Percentiles rank a stretch among this genome's conserved stretches.
Conservation (phyloP, 2,888 invertebrate genomes). For the Chrysodeixis includens region DNA sequence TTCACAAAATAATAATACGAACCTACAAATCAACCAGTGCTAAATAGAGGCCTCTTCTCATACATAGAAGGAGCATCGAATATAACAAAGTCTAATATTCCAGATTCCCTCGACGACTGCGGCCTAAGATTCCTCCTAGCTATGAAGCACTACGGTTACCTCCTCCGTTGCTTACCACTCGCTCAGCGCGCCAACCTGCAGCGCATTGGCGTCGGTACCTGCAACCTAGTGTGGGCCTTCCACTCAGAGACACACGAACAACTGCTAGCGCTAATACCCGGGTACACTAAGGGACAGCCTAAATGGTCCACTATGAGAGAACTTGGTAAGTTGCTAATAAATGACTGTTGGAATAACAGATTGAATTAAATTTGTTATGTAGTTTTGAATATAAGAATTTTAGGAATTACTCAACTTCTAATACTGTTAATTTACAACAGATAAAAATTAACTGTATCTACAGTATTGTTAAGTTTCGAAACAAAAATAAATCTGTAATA, state of each 20-base stretch:
- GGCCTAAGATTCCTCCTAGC: constrained; percentile 98
- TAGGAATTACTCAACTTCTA: too few relatives aligned
- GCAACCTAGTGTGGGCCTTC: constrained; percentile 99
- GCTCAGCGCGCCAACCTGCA: constrained; percentile 96
- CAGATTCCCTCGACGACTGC: constrained; percentile 98
- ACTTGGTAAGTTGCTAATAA: constrained; percentile 88
- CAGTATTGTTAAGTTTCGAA: too few relatives aligned
- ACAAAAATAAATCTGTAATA: too few relatives aligned
- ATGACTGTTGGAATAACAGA: too few relatives aligned
- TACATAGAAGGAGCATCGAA: too few relatives aligned
- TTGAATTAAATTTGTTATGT: too few relatives aligned
- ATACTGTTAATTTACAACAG: too few relatives aligned
- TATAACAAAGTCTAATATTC: neutral
- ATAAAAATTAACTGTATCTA: too few relatives aligned
- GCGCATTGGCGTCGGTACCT: constrained; percentile 95
- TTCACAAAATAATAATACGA: too few relatives aligned
- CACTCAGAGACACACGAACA: constrained; percentile 99
- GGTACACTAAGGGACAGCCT: constrained; percentile 94
- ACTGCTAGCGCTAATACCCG: constrained; percentile 96
- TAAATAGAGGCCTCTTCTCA: too few relatives aligned
- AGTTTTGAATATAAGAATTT: too few relatives aligned
- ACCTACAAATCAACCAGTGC: too few relatives aligned
- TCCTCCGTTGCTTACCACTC: constrained; percentile 97
- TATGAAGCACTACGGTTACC: constrained; percentile 99
- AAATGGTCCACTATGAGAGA: constrained; percentile 97